Percentiles rank a stretch among this genome's conserved stretches.
phyloP scores from a whole-genome alignment of 2,797 vertebrate species.

The Mus caroli region DNA sequence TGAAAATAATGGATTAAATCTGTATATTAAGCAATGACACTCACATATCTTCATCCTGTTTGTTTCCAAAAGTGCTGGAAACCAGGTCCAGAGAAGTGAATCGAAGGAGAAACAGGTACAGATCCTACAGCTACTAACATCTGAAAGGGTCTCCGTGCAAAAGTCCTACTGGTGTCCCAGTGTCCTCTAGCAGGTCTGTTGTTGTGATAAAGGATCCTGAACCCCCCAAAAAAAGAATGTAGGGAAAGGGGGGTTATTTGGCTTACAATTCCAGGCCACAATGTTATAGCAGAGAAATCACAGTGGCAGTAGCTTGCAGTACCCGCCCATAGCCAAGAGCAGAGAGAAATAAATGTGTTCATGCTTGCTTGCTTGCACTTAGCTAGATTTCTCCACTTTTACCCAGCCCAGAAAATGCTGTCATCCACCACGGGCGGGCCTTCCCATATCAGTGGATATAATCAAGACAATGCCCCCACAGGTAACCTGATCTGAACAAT shows the following conservation, averaged over 20 bases:
- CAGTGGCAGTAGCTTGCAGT: background rate
- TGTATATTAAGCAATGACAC: background rate
- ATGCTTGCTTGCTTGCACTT: background rate
- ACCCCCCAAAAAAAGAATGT: background rate
- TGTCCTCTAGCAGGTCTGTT: background rate
- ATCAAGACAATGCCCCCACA: background rate
- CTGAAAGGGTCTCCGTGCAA: background rate
- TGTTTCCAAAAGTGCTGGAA: background rate
- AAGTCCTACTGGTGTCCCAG: background rate
- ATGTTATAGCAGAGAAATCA: background rate
- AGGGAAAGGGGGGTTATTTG: background rate
- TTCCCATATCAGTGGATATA: background rate
- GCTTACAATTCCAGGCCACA: background rate
- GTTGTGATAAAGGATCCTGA: background rate
- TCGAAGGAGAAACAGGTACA: background rate
- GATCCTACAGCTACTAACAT: background rate
- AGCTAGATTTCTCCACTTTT: background rate
- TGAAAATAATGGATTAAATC: background rate
- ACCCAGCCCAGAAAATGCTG: background rate
- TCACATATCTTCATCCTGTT: background rate
- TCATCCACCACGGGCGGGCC: background rate
- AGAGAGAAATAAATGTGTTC: too few species aligned
- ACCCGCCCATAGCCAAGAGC: background rate
- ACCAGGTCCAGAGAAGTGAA: background rate
- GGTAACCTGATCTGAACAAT: too few species aligned